Evolutionary conservation across 1,140 invertebrate genomes (phyloP), one percentile per base, ranked within the genome.

Genomic region (Heliconius melpomene): DNA sequence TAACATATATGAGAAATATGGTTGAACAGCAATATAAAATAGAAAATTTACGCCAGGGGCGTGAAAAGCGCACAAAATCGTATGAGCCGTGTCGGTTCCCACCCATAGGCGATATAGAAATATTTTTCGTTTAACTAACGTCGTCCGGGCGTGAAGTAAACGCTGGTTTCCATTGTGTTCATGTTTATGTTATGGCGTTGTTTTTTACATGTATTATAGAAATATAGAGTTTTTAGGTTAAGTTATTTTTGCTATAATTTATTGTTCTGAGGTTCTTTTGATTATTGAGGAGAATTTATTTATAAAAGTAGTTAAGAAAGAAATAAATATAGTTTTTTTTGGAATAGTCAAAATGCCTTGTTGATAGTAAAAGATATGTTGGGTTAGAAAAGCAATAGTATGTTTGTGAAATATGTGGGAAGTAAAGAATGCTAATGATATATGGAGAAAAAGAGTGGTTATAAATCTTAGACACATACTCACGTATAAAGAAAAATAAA

Each of bases 91-190:
- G 74, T 79, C 84, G 84, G 77, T 84, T 82, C 73, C 79, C 83
- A 81, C 85, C 87, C 85, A 84, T 82, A 78, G 86, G 84, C 87
- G 81, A 88, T 87, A 87, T 83, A 88, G 86, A 87, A 88, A 88
- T 88, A 87, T 89, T 89, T 90, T 86, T 86, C 87, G 78, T 86
- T 88, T 88, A 90, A 87, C 83, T 86, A 89, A 89, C 86, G 79
- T 82, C 83, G 82, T 79, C 79, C 78, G 82, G 74, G 77, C 77
- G 78, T 82, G 86, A 79, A 80, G 82, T 87, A 73, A 36, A 57
- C 20, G 75, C 72, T 29, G 11, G 79, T 66, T 77, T 78, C 75
- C 79, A 78, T 77, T 80, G 18, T 11, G n/a, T 66, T 66, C 60
- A 16, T 66, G 26, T 66, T 29, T 13, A 66, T 26, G 26, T 26